Base-by-base conservation (phyloP, 2,888 invertebrate species). In the Monochamus alternatus region DNA sequence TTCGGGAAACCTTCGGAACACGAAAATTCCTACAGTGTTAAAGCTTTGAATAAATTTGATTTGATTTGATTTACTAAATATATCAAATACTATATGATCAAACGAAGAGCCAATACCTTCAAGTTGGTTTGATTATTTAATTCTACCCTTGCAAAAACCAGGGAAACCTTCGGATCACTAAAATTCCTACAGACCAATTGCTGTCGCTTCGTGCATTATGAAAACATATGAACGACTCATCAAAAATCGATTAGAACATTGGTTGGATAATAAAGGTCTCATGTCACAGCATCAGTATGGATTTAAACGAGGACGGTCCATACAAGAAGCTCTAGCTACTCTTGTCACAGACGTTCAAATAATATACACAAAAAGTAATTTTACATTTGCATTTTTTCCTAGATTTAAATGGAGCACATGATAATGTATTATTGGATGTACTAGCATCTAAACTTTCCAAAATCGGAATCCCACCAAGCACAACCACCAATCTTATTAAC, bases 311-410 rank as follows among this genome's bases (percentile, higher is more conserved):
- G 22, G 30, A 7, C 44, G 12, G 47, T 66, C 65, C 3, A 22
- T 51, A 14, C 65, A 51, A 51, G 65, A 66, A 66, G 31, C 7
- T 4, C 3, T 22, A n/a, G n/a, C n/a, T n/a, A n/a, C 3, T 5
- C 43, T 38, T 8, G 31, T 55, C n/a, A 52, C 7, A 12, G 72
- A 72, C 55, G 55, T 72, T 38, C 64, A 62, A 22, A 3, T 72
- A 63, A 47, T 58, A 32, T 52, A 64, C 12, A 38, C 64, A 64
- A 64, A 55, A 14, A 55, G 52, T 8, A 31, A 72, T 10, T n/a
- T n/a, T n/a, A n/a, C n/a, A n/a, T n/a, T n/a, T n/a, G 55, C 63
- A 55, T n/a, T 8, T 66, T 22, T 73, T 67, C 47, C n/a, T 73
- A 12, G 67, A 73, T 30, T 60, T 73, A n/a, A 31, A 59, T 8